A percentile compares a stretch with the other conserved stretches of the same genome.
Conservation (phyloP, 2,888 invertebrate species). For the Apotomis betuletana region DNA sequence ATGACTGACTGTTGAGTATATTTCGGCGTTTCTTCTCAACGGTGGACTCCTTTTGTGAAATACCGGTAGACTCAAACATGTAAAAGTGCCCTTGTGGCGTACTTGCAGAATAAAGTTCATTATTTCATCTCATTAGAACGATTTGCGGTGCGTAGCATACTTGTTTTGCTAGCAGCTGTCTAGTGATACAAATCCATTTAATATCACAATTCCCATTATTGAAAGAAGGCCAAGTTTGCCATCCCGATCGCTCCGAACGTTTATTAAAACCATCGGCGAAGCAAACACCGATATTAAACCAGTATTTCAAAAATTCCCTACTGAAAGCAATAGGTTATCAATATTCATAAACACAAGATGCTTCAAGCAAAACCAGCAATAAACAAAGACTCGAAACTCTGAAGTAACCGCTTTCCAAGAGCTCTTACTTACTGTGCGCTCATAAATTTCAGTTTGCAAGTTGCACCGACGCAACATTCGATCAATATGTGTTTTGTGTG, state of each 20-base stretch:
- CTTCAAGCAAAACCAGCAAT: constrained; percentile 74
- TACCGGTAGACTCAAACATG: too few species aligned
- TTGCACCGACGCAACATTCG: constrained; percentile 78
- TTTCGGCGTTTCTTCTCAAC: too few species aligned
- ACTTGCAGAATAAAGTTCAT: too few species aligned
- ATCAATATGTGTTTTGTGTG: constrained; percentile 82
- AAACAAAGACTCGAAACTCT: constrained; percentile 72
- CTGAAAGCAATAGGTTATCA: constrained; percentile 72
- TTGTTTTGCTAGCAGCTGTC: too few species aligned
- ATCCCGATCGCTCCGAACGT: not conserved
- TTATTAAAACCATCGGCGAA: constrained; percentile 36
- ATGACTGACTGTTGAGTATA: too few species aligned
- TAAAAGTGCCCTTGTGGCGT: too few species aligned
- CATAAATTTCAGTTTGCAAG: constrained; percentile 82
- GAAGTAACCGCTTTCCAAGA: constrained; percentile 69
- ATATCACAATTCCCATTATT: constrained; percentile 1
- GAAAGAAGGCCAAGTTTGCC: not conserved
- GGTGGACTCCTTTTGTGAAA: too few species aligned
- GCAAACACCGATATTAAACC: constrained; percentile 65
- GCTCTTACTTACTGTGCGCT: constrained; percentile 70
- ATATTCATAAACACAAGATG: constrained; percentile 78
- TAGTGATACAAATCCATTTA: not conserved
- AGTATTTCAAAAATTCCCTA: constrained; percentile 71
- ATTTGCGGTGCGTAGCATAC: too few species aligned
- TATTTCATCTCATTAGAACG: too few species aligned